These are phyloP conservation scores for Atta texana DNA, from an alignment of 1,140 invertebrate species.

Conservation along the genomic window DNA sequence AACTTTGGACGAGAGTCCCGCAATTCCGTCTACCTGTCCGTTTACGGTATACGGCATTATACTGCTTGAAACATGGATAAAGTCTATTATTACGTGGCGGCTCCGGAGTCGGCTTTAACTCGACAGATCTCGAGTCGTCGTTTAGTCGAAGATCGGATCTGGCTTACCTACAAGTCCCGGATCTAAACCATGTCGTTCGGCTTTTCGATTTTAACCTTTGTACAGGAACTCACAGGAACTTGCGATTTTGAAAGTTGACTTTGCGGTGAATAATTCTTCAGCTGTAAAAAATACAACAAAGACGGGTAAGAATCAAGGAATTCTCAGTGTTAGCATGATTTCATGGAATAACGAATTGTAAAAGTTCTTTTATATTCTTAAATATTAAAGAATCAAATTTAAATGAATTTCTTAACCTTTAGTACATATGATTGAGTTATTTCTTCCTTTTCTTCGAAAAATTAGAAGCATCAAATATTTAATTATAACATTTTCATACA, in stretches of 20 bases:
- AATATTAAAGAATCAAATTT: too few relatives aligned
- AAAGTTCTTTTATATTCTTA: background rate
- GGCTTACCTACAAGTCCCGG: background rate
- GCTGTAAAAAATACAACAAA: background rate
- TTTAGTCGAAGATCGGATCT: constrained; percentile 25
- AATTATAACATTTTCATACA: too few relatives aligned
- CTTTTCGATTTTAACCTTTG: background rate
- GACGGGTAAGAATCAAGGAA: too few relatives aligned
- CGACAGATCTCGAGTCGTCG: constrained; percentile 8
- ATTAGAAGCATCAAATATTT: too few relatives aligned
- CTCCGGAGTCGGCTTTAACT: constrained; percentile 20
- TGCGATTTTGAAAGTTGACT: background rate
- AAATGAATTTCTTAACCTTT: too few relatives aligned
- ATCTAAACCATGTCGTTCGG: background rate
- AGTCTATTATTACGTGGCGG: constrained; percentile 25
- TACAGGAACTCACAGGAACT: background rate
- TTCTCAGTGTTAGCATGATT: background rate
- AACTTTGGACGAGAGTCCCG: constrained; percentile 52
- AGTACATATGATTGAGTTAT: too few relatives aligned
- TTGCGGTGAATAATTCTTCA: background rate
- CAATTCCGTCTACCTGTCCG: constrained; percentile 36
- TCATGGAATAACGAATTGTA: background rate
- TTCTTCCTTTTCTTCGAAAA: too few relatives aligned
- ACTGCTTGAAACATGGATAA: constrained; percentile 40
- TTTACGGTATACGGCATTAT: background rate